A percentile compares a stretch with the other conserved stretches of the same genome.
These are phyloP conservation scores for Oxyscelio sp. DNA, from an alignment of 2,888 invertebrate species.

Conservation along the genomic window DNA sequence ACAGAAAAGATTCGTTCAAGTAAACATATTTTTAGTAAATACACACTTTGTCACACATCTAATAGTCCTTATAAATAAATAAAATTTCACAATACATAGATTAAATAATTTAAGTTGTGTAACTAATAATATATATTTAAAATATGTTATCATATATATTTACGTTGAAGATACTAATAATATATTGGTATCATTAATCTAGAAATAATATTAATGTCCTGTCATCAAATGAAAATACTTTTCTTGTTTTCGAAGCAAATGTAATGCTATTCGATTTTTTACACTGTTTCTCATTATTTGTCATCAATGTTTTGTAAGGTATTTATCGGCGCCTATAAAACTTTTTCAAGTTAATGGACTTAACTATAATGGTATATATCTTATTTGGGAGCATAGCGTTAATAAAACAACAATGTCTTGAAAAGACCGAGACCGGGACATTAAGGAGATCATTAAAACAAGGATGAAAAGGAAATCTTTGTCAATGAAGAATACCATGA, in stretches of 20 bases:
- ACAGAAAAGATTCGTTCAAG: too few relatives aligned
- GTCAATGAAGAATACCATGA: too few relatives aligned
- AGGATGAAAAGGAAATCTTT: conserved; percentile 4
- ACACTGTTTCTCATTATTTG: conserved; percentile 27
- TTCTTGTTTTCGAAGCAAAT: conserved; percentile 6
- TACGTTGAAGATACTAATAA: neutral
- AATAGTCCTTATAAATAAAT: too few relatives aligned
- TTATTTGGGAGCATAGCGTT: conserved; percentile 12
- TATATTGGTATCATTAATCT: conserved; percentile 8
- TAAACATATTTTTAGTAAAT: too few relatives aligned
- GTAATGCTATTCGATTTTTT: conserved; percentile 1
- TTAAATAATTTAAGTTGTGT: too few relatives aligned
- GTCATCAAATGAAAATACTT: conserved; percentile 20
- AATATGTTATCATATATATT: neutral
- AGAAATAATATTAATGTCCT: conserved; percentile 13
- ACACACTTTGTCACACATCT: too few relatives aligned
- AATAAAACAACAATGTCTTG: conserved; percentile 35
- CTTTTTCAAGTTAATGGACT: conserved; percentile 29
- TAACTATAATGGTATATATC: conserved; percentile 29
- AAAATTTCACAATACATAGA: too few relatives aligned
- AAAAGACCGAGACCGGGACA: conserved; percentile 10
- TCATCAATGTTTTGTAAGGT: conserved; percentile 13
- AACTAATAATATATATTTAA: neutral
- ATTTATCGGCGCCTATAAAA: conserved; percentile 22
- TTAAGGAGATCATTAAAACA: conserved; percentile 27